Base-by-base conservation (phyloP, 2,888 invertebrate species). In the Fragum fragum region DNA sequence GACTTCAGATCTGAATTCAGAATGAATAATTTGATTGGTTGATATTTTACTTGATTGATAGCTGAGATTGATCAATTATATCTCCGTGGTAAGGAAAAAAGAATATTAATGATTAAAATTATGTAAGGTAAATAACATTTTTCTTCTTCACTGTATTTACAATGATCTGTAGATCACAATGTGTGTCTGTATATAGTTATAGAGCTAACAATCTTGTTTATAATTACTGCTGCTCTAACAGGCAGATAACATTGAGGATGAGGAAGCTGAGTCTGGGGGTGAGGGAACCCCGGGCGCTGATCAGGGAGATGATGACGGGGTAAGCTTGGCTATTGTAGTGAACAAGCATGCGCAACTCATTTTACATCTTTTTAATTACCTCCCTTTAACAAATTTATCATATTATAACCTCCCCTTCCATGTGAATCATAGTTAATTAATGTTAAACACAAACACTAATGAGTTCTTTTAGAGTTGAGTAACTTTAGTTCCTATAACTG, bases 301-400 rank as follows among this genome's bases (percentile, higher is more conserved):
- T 32, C 69, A 52, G 18, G 52, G n/a, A 29, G 83, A 76, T 6
- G 77, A 74, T 68, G 83, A 83, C 6, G 79, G 70, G 83, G 83
- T 83, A 83, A 83, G 83, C 39, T 72, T 79, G 74, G 69, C 32
- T 73, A 77, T 79, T 80, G 76, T 83, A 55, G 71, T 79, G 76
- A 66, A 42, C 39, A 21, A 23, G 39, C 66, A 66, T 66, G 42
- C 39, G 36, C 42, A n/a, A 21, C 29, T 2, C 66, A 29, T 61
- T 29, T n/a, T 61, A 29, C 61, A 28, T 32, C 61, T 11, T 61
- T 61, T 47, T 47, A n/a, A 47, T 47, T 47, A 47, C 47, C 47
- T 47, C 47, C 57, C 57, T 26, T 57, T 57, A 57, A 57, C 57
- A 47, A 47, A 9, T 47, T n/a, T 9, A 36, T 36, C 32, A 36